phyloP scores from a whole-genome alignment of 2,888 invertebrate genomes.

The Encarsia formosa region DNA sequence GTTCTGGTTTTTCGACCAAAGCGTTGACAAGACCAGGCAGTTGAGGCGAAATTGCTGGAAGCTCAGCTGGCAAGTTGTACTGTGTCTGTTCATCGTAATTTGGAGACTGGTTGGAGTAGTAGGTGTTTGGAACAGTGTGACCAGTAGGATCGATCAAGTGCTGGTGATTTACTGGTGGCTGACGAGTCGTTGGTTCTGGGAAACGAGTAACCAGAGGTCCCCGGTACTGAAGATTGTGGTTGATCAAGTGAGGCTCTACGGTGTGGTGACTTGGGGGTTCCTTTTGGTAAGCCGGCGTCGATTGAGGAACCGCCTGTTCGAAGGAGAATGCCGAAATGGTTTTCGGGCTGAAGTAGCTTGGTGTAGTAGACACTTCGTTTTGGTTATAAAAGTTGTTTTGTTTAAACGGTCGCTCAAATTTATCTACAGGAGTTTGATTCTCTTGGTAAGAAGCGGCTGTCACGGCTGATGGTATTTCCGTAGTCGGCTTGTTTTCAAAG shows the following conservation, averaged over 20 bases:
- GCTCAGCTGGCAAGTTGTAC: slow-evolving; percentile 56
- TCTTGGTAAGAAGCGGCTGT: slow-evolving; percentile 30
- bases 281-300: slow-evolving; percentile 32
- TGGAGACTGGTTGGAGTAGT: slow-evolving; percentile 24
- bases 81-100: slow-evolving; percentile 44
- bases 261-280: slow-evolving; percentile 29
- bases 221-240: slow-evolving; percentile 28
- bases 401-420: slow-evolving; percentile 28
- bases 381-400: slow-evolving; percentile 25
- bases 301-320: slow-evolving; percentile 26
- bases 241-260: slow-evolving; percentile 27
- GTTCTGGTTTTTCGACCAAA: slow-evolving; percentile 54
- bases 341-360: slow-evolving; percentile 32
- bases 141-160: slow-evolving; percentile 31
- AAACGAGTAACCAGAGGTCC: slow-evolving; percentile 25
- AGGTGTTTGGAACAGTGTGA: slow-evolving; percentile 24
- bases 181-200: slow-evolving; percentile 27
- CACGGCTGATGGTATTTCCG: slow-evolving; percentile 25
- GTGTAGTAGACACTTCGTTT: slow-evolving; percentile 29
- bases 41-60: slow-evolving; percentile 58
- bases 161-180: slow-evolving; percentile 28
- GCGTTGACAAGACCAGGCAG: slow-evolving; percentile 61
- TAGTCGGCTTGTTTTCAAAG: slow-evolving; percentile 22
- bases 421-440: slow-evolving; percentile 26
- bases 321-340: slow-evolving; percentile 32